These are phyloP conservation scores for Ceriagrion tenellum DNA, from an alignment of 2,888 invertebrate genomes.

Conservation along the genomic window DNA sequence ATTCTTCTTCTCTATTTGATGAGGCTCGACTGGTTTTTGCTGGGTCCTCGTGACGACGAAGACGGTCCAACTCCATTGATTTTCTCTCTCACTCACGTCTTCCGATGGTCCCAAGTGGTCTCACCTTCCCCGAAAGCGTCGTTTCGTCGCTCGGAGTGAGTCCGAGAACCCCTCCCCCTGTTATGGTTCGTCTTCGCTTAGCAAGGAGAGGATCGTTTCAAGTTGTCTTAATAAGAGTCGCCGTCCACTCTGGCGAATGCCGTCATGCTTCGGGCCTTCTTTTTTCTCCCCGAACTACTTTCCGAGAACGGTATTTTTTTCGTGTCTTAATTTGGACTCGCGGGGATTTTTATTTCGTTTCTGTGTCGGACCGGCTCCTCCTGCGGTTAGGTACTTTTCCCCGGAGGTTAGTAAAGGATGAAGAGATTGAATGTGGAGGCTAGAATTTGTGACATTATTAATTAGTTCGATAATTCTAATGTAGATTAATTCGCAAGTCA, in stretches of 20 bases:
- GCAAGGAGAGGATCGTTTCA: not conserved
- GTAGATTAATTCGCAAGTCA: not conserved
- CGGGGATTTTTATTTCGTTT: too few relatives aligned
- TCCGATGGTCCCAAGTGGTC: not conserved
- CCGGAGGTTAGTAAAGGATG: not conserved
- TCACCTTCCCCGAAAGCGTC: not conserved
- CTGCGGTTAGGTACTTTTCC: not conserved
- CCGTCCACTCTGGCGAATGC: not conserved
- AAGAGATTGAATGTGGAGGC: not conserved
- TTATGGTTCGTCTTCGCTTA: not conserved
- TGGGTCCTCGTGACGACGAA: not conserved
- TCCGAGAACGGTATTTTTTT: not conserved
- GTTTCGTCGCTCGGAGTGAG: not conserved
- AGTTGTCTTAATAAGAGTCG: not conserved
- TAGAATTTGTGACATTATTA: not conserved
- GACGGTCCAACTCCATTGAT: not conserved
- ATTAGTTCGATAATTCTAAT: too few relatives aligned
- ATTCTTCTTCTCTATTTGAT: too few relatives aligned
- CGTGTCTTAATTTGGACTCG: not conserved
- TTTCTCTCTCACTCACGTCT: not conserved
- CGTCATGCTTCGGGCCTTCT: not conserved
- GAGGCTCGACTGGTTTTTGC: too few relatives aligned
- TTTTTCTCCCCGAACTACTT: not conserved
- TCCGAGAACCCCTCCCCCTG: not conserved
- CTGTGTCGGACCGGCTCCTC: not conserved